Base-by-base conservation (phyloP, 2,797 vertebrate species). In the Chanos chanos region DNA sequence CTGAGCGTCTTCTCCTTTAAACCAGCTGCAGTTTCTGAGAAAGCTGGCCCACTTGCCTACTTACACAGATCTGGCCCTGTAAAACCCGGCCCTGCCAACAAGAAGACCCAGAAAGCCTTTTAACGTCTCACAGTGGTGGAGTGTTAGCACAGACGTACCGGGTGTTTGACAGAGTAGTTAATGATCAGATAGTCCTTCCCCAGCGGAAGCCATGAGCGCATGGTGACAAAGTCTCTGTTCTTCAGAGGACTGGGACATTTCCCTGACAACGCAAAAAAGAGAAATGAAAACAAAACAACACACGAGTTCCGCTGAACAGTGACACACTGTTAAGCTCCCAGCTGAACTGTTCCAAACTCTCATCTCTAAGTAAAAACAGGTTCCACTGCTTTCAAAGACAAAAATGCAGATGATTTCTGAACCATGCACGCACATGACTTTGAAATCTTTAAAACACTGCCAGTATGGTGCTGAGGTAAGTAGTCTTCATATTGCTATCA, bases 151-250 rank as follows among this genome's bases (percentile, higher is more conserved):
- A 65, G 28, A 74, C 83, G 78, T 83, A 95, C 93, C 76, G 92
- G 90, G 75, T 94, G 91, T 81, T 94, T 94, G 76, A 94, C 92
- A 0, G 94, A 94, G 89, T 92, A 93, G 86, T 94, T 94, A 83
- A 95, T 91, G 77, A 93, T 97, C 79, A 95, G 85, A 84, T 90
- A 95, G 83, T 94, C 89, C 0, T 77, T 88, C 67, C 88, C 93
- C 1, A 96, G 86, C 16, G 92, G 92, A 70, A 95, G 88, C 93
- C 93, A 92, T 24, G 91, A 94, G 9, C 91, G 86, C 87, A 93
- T 83, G 1, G 90, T 92, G 59, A 97, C 90, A 41, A 95, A 97
- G 81, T 92, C 91, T 61, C 91, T 83, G 85, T 96, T 96, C 90
- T 95, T 92, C 69, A 91, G 55, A 1, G 91, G 90, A 15, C 78